Evolutionary conservation across 2,888 invertebrate genomes (phyloP).

Genomic region (Pachydiplax longipennis): DNA sequence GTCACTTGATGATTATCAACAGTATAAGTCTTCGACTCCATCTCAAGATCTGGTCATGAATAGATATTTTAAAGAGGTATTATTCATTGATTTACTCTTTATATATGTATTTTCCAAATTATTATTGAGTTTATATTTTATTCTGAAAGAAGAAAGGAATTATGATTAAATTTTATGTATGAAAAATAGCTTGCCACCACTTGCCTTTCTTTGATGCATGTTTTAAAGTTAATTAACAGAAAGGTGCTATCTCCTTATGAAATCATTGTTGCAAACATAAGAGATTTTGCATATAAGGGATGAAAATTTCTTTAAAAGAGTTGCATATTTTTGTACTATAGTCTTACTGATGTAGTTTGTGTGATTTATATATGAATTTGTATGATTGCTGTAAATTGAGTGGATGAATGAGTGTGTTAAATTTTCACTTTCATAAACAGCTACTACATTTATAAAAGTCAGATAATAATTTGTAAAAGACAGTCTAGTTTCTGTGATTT

Average conservation of each 20-base stretch:
- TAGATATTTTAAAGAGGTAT: background rate
- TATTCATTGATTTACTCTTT: background rate
- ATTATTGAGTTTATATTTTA: background rate
- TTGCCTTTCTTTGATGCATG: conserved; percentile 27
- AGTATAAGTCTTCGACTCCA: background rate
- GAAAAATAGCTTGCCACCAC: conserved; percentile 27
- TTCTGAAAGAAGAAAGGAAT: background rate
- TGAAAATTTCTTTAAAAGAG: conserved; percentile 3
- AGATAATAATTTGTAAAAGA: background rate
- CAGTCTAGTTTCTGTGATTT: conserved; percentile 19
- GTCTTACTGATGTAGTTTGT: conserved; percentile 28
- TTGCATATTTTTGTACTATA: conserved; percentile 44
- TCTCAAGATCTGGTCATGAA: conserved; percentile 31
- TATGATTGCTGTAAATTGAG: conserved; percentile 16
- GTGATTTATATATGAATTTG: conserved; percentile 18
- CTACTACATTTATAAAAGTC: background rate
- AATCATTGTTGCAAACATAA: conserved; percentile 2
- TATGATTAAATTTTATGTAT: background rate
- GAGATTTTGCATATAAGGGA: background rate
- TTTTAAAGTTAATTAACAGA: background rate
- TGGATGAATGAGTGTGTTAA: conserved; percentile 13
- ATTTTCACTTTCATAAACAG: conserved; percentile 15
- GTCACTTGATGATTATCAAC: background rate
- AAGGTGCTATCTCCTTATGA: conserved; percentile 25
- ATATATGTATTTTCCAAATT: background rate